Percentiles rank a stretch among this genome's conserved stretches.
phyloP scores from a whole-genome alignment of 1,140 invertebrate genomes.

The Heterodera carotae region DNA sequence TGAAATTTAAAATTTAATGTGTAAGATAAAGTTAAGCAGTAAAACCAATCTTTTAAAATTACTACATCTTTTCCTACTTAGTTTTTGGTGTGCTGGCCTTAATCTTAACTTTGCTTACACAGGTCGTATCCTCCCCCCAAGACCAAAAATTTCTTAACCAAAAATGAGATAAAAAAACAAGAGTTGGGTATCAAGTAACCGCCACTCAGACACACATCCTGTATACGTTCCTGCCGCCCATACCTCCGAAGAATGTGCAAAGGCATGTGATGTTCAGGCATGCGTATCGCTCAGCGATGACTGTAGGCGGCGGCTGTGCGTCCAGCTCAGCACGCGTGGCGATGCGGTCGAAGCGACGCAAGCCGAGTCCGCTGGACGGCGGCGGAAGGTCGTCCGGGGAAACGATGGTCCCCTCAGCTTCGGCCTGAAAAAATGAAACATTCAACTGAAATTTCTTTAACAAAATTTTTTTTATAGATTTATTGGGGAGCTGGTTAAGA shows the following conservation, averaged over 20 bases:
- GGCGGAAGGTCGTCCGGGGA: not conserved
- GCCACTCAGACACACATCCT: no score
- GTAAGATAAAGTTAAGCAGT: no score
- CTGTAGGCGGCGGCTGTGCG: not conserved
- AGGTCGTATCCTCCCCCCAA: no score
- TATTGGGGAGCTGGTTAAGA: no score
- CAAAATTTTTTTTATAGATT: not conserved
- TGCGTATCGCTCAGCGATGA: not conserved
- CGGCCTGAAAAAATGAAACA: not conserved
- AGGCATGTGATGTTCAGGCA: slow-evolving; percentile 14
- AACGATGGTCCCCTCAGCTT: not conserved
- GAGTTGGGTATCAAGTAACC: not conserved
- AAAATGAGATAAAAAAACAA: not conserved
- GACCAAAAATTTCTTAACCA: no score
- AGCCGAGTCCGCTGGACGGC: not conserved
- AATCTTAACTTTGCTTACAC: no score
- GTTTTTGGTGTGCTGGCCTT: no score
- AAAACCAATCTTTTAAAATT: no score
- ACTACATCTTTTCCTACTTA: no score
- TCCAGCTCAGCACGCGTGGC: not conserved
- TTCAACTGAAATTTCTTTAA: not conserved
- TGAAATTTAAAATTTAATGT: no score
- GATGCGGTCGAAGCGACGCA: not conserved
- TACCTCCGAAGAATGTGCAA: slow-evolving; percentile 11
- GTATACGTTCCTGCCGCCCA: no score